Conservation (phyloP, 1,140 invertebrate species). For the Diorhabda carinulata region DNA sequence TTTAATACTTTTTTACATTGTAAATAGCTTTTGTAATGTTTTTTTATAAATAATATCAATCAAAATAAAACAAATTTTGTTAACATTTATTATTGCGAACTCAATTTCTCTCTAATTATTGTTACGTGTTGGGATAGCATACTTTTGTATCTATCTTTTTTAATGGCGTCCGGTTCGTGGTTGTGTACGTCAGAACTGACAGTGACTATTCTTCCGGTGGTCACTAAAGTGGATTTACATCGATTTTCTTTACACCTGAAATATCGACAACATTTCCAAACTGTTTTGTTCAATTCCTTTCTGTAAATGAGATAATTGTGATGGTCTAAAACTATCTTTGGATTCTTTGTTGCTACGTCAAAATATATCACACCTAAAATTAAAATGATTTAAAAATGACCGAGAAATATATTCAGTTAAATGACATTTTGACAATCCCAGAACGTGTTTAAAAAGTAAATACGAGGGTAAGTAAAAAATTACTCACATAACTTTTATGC, state of each 20-base stretch:
- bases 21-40: too few relatives aligned
- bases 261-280: slow-evolving; percentile 37
- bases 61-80: too few relatives aligned
- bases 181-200: slow-evolving; percentile 35
- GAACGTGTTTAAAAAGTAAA: too few relatives aligned
- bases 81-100: too few relatives aligned
- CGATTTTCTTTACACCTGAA: slow-evolving; percentile 30
- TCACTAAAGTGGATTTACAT: slow-evolving; percentile 35
- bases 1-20: too few relatives aligned
- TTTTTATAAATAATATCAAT: too few relatives aligned
- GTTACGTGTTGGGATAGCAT: slow-evolving; percentile 32
- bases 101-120: slow-evolving; percentile 25
- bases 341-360: slow-evolving; percentile 36
- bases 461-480: too few relatives aligned
- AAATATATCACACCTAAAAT: slow-evolving; percentile 35
- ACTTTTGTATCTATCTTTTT: slow-evolving; percentile 25
- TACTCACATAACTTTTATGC: too few relatives aligned
- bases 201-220: slow-evolving; percentile 32
- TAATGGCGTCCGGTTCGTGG: slow-evolving; percentile 26
- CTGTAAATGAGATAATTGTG: slow-evolving; percentile 30
- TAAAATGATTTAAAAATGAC: not conserved
- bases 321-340: slow-evolving; percentile 35
- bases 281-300: slow-evolving; percentile 32
- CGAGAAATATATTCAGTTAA: too few relatives aligned
- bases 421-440: too few relatives aligned